Evolutionary conservation across 2,113 vertebrate genomes (phyloP), one percentile per base, ranked within the genome.

Genomic region (Pangasianodon gigas): DNA sequence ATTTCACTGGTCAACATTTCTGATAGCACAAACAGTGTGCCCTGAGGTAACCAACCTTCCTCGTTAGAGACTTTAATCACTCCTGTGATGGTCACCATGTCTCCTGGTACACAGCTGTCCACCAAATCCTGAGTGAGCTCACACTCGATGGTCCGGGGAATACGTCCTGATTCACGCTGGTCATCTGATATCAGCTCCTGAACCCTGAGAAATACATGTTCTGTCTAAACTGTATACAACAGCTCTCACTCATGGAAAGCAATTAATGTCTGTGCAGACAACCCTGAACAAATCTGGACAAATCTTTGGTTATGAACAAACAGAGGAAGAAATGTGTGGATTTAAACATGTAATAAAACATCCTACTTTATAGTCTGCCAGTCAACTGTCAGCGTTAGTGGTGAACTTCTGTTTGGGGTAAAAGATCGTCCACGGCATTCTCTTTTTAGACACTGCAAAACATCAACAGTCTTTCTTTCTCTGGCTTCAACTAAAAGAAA

Each of bases 361-460:
- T 82, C 97, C 95, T 96, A 98, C 98, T 98, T 99, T 91, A 99
- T 96, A 83, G 96, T 96, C 94, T 99, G 98, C 98, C 97, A 99
- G 95, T 99, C 98, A 84, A 98, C 96, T 0, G 98, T 99, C 11
- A 97, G 96, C 5, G 98, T 99, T n/a, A 98, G 94, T 92, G 98
- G 96, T 93, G 98, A 99, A 92, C 96, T 97, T 88, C 96, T 96
- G 67, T 96, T 94, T 44, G 98, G 92, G 14, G 92, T 92, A 92
- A 99, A 99, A 13, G 97, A 96, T 29, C 95, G 96, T 74, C 97
- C 96, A 62, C 96, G 96, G 91, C 98, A 99, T 18, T 96, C 95
- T 0, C 95, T 94, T 90, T 96, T 92, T 51, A 95, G 93, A 92
- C 98, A 99, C 98, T 99, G 90, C 2, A 41, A 84, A 3, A 92